Percentiles rank a stretch among this genome's conserved stretches.
phyloP scores from a whole-genome alignment of 2,797 vertebrate genomes.

The Pyrrhura leucotis region DNA sequence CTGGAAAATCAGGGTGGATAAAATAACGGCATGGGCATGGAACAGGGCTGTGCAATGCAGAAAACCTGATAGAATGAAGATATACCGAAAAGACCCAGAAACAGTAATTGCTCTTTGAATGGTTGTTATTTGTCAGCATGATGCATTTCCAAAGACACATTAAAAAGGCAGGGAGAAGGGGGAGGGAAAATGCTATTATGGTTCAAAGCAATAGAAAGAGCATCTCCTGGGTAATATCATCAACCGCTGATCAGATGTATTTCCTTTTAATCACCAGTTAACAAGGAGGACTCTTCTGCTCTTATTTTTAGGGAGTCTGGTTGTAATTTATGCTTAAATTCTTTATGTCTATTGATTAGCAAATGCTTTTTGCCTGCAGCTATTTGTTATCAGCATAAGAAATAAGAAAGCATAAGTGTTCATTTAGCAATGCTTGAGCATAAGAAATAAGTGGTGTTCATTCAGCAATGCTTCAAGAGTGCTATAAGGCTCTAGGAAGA shows the following conservation, averaged over 20 bases:
- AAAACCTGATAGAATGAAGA: not conserved
- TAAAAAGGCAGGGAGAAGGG: not conserved
- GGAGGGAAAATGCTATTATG: not conserved
- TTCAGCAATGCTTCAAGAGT: not conserved
- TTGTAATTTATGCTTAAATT: not conserved
- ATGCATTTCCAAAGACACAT: not conserved
- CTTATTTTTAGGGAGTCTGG: not conserved
- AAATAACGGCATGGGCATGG: not conserved
- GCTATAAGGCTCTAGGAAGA: not conserved
- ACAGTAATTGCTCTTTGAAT: not conserved
- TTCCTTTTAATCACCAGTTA: not conserved
- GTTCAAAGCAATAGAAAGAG: not conserved
- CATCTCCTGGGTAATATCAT: not conserved
- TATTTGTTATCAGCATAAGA: not conserved
- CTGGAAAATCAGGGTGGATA: not conserved
- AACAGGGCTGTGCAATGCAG: rapidly evolving
- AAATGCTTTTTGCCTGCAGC: not conserved
- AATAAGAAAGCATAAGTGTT: not conserved
- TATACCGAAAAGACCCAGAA: not conserved
- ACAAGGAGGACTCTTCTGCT: not conserved
- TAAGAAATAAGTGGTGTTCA: not conserved
- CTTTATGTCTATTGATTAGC: not conserved
- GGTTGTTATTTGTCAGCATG: not conserved
- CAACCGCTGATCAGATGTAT: not conserved
- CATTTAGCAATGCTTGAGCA: not conserved